Percentiles rank a stretch among this genome's conserved stretches.
Conservation (phyloP, 2,888 invertebrate species). For the Lydus trimaculatus region DNA sequence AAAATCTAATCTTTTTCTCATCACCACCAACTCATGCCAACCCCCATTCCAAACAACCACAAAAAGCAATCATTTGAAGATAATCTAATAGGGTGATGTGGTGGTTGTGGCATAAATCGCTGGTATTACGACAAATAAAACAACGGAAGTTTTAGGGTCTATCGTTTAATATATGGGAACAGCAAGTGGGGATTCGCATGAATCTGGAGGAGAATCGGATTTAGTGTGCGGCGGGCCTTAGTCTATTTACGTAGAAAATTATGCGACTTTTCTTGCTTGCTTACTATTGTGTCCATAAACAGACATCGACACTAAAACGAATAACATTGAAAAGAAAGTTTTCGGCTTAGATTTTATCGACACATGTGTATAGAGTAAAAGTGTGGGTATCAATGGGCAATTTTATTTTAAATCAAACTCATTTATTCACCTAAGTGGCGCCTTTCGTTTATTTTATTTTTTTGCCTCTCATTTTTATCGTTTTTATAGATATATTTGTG, state of each 20-base stretch:
- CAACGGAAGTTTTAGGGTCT: neutral
- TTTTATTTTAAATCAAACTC: neutral
- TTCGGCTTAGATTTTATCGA: neutral
- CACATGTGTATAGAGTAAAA: neutral
- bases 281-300: neutral
- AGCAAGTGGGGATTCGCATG: no score
- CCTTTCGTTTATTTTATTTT: neutral
- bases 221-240: no score
- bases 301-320: neutral
- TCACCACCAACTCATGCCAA: neutral
- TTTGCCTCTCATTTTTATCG: no score
- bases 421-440: constrained; percentile 1
- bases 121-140: neutral
- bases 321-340: neutral
- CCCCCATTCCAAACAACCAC: neutral
- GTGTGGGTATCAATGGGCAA: constrained; percentile 3
- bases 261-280: neutral
- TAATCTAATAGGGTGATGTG: neutral
- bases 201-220: no score
- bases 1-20: constrained; percentile 5
- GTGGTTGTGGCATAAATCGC: constrained; percentile 1
- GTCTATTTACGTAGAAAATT: no score
- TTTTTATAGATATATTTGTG: neutral
- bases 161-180: neutral
- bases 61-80: constrained; percentile 11